Evolutionary conservation across 2,888 invertebrate species (phyloP).

Genomic region (Eugnorisma glareosa): DNA sequence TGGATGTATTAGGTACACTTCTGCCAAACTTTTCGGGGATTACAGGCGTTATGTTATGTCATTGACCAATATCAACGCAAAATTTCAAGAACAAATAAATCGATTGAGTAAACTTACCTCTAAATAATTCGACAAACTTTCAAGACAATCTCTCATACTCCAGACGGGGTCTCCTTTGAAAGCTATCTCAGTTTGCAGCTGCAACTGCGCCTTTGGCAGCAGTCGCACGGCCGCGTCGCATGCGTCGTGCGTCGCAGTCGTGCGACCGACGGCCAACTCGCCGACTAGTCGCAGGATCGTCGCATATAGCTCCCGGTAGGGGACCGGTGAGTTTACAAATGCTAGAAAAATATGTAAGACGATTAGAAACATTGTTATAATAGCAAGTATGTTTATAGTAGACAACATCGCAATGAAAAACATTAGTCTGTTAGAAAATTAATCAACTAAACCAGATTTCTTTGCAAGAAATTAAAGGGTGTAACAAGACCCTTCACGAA

Average conservation of each 20-base stretch:
- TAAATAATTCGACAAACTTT: conserved; percentile 90
- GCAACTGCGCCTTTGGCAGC: conserved; percentile 53
- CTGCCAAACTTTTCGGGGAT: too few relatives aligned
- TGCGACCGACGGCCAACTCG: conserved; percentile 70
- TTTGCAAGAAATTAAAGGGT: too few relatives aligned
- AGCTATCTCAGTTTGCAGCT: conserved; percentile 32
- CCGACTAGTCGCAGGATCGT: conserved; percentile 75
- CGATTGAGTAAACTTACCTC: conserved; percentile 87
- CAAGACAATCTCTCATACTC: conserved; percentile 88
- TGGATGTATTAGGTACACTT: too few relatives aligned
- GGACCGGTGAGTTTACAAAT: conserved; percentile 83
- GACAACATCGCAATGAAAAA: too few relatives aligned
- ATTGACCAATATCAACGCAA: background rate
- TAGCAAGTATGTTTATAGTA: background rate
- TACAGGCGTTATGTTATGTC: too few relatives aligned
- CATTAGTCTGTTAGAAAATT: too few relatives aligned
- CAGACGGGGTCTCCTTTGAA: conserved; percentile 77
- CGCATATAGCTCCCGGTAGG: conserved; percentile 84
- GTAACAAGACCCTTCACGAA: too few relatives aligned
- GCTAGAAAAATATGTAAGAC: conserved; percentile 69
- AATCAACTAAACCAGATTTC: too few relatives aligned
- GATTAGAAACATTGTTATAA: background rate
- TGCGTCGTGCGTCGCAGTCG: conserved; percentile 60
- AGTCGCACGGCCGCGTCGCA: conserved; percentile 52
- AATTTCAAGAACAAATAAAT: background rate